Evolutionary conservation across 2,797 vertebrate genomes (phyloP).

Genomic region (Allobates femoralis): DNA sequence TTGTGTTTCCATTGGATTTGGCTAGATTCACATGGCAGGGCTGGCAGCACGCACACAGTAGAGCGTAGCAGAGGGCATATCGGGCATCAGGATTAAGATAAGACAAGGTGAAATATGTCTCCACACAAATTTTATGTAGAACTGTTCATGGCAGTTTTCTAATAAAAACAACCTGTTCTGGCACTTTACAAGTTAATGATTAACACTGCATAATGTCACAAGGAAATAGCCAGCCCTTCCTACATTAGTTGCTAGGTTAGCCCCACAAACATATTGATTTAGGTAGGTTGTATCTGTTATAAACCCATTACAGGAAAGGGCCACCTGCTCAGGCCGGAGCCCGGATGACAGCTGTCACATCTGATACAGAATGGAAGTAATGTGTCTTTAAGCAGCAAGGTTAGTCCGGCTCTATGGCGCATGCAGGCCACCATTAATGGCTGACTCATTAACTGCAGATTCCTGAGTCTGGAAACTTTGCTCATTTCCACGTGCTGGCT

Average conservation of each 20-base stretch:
- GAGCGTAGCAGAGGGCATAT: not conserved
- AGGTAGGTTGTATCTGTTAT: not conserved
- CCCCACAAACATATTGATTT: not conserved
- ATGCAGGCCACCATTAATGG: slow-evolving; percentile 41
- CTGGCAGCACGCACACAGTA: not conserved
- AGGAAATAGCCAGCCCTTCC: not conserved
- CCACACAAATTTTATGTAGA: not conserved
- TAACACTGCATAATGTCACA: not conserved
- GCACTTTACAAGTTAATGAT: not conserved
- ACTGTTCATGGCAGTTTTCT: not conserved
- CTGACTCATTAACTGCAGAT: slow-evolving; percentile 51
- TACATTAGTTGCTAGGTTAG: not conserved
- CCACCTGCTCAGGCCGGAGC: not conserved
- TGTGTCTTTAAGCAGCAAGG: slow-evolving; percentile 28
- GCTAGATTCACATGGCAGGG: not conserved
- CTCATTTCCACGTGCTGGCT: not conserved
- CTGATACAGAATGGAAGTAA: slow-evolving; percentile 34
- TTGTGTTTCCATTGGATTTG: not conserved
- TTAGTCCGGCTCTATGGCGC: not conserved
- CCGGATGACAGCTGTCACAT: slow-evolving; percentile 26
- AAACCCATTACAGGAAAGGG: not conserved
- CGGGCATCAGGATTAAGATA: not conserved
- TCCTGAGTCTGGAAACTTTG: slow-evolving; percentile 15
- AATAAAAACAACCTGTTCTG: not conserved
- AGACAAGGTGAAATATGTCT: not conserved